Percentiles rank a stretch among this genome's conserved stretches.
phyloP scores from a whole-genome alignment of 2,888 invertebrate genomes.

The Ischnura elegans region DNA sequence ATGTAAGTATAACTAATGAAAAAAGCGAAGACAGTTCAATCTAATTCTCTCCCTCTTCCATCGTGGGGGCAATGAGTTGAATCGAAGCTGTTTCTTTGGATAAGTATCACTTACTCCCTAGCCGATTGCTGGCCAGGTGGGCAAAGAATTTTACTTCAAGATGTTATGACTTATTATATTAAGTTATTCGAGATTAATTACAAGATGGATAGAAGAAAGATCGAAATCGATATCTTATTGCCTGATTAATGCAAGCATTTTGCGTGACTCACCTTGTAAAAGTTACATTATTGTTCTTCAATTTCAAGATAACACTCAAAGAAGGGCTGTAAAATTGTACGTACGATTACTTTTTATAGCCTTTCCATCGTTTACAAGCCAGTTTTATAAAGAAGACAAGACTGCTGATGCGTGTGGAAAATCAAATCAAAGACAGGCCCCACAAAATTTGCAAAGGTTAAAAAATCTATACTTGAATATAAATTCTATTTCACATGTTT shows the following conservation, averaged over 20 bases:
- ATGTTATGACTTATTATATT: too few relatives aligned
- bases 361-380: not conserved
- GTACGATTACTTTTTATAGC: not conserved
- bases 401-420: not conserved
- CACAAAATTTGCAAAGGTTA: not conserved
- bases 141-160: too few relatives aligned
- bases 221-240: not conserved
- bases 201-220: too few relatives aligned
- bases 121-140: too few relatives aligned
- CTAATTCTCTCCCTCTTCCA: too few relatives aligned
- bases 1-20: too few relatives aligned
- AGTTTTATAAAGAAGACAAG: not conserved
- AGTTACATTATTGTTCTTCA: not conserved
- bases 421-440: not conserved
- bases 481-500: not conserved
- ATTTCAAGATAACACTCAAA: not conserved
- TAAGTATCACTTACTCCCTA: too few relatives aligned
- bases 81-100: too few relatives aligned
- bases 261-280: not conserved
- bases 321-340: not conserved
- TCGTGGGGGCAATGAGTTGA: too few relatives aligned
- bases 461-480: not conserved
- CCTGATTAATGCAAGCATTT: not conserved
- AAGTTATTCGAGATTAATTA: too few relatives aligned
- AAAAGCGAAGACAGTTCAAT: too few relatives aligned